Evolutionary conservation across 2,888 invertebrate species (phyloP).

Genomic region (Microctonus hyperodae): DNA sequence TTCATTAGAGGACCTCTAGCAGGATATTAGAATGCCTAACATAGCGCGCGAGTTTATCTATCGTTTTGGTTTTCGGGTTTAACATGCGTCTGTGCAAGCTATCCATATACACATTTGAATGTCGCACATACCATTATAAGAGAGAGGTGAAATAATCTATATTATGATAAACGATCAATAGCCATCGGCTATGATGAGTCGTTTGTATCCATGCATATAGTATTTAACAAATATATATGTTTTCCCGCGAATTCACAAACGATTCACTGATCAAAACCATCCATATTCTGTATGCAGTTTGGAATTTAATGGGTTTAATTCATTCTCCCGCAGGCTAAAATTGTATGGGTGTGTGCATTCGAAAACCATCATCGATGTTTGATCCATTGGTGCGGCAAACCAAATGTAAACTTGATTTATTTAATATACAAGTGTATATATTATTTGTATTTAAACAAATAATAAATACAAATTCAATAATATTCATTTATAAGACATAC

Average conservation of each 20-base stretch:
- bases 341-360: background rate
- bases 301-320: slow-evolving; percentile 43
- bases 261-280: slow-evolving; percentile 39
- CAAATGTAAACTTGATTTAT: background rate
- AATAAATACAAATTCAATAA: too few species aligned
- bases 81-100: background rate
- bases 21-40: slow-evolving; percentile 56
- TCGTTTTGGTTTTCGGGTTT: slow-evolving; percentile 12
- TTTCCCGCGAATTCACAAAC: background rate
- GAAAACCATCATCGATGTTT: background rate
- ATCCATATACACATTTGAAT: slow-evolving; percentile 13
- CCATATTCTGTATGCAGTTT: slow-evolving; percentile 35
- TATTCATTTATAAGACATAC: too few species aligned
- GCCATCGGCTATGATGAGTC: background rate
- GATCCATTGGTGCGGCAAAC: background rate
- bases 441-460: too few species aligned
- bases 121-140: slow-evolving; percentile 12
- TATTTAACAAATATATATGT: background rate
- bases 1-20: slow-evolving; percentile 52
- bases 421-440: too few species aligned
- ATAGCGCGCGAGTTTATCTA: slow-evolving; percentile 47
- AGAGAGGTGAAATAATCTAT: slow-evolving; percentile 1
- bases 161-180: background rate
- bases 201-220: background rate
- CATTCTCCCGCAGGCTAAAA: slow-evolving; percentile 20